Percentiles rank a stretch among this genome's conserved stretches.
Evolutionary conservation across 2,888 invertebrate species (phyloP).

Genomic region (Polymixis lichenea): DNA sequence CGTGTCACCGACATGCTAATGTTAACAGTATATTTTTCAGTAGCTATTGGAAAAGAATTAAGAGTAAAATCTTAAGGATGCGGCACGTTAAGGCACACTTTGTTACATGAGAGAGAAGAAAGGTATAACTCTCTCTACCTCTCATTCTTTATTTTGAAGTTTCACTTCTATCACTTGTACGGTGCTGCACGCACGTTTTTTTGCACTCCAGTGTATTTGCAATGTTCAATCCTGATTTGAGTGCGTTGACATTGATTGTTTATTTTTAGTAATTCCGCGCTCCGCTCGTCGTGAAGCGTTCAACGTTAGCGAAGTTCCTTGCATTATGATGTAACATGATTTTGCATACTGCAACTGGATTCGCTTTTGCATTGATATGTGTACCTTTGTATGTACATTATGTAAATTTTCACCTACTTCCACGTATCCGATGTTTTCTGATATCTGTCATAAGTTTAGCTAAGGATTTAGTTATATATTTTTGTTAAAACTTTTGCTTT

Average conservation of each 20-base stretch:
- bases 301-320: conserved; percentile 40
- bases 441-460: background rate
- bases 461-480: background rate
- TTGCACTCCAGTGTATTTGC: conserved; percentile 13
- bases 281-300: conserved; percentile 15
- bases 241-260: conserved; percentile 66
- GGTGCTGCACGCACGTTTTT: background rate
- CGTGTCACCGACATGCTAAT: too few species aligned
- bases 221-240: conserved; percentile 55
- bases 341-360: conserved; percentile 52
- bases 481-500: background rate
- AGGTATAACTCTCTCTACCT: too few species aligned
- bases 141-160: too few species aligned
- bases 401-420: conserved; percentile 61
- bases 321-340: conserved; percentile 52
- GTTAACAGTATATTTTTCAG: too few species aligned
- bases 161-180: too few species aligned
- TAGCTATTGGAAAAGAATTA: too few species aligned
- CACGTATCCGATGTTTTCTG: conserved; percentile 10
- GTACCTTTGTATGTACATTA: conserved; percentile 38
- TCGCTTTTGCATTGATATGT: conserved; percentile 22
- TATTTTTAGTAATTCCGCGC: conserved; percentile 58
- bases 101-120: too few species aligned
- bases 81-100: too few species aligned
- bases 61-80: too few species aligned